These are phyloP conservation scores for Nomia melanderi DNA, from an alignment of 1,140 invertebrate genomes.

Conservation along the genomic window DNA sequence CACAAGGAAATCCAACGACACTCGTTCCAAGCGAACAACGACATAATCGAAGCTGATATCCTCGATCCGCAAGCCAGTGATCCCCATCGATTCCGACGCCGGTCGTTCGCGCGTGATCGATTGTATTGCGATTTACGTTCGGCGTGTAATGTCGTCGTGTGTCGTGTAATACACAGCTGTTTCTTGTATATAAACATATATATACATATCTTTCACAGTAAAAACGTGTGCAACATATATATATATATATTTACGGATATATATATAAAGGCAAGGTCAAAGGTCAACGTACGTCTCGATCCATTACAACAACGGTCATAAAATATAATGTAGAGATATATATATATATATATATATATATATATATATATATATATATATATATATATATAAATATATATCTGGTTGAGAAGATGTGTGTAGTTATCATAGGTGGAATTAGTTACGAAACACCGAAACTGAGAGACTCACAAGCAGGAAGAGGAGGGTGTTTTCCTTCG, in stretches of 20 bases:
- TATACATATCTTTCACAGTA: conserved; percentile 3
- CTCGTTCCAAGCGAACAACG: too few species aligned
- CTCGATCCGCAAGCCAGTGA: not conserved
- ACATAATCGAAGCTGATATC: not conserved
- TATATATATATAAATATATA: conserved; percentile 40
- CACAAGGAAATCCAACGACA: too few species aligned
- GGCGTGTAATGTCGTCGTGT: not conserved
- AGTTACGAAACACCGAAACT: conserved; percentile 83
- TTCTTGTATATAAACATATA: not conserved
- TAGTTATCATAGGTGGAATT: conserved; percentile 77
- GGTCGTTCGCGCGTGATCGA: not conserved
- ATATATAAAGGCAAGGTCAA: conserved; percentile 65
- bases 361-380: conserved; percentile 23
- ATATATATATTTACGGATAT: conserved; percentile 50
- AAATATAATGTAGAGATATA: conserved; percentile 26
- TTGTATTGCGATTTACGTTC: not conserved
- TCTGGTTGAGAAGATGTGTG: conserved; percentile 68
- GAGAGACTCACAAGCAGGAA: conserved; percentile 87
- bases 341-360: conserved; percentile 36
- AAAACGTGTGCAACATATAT: conserved; percentile 10
- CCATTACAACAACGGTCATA: conserved; percentile 77
- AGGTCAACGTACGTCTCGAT: conserved; percentile 64
- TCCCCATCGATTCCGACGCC: not conserved
- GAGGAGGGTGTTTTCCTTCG: conserved; percentile 86
- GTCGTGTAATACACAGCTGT: conserved; percentile 8